Evolutionary conservation across 2,113 vertebrate species (phyloP).

Genomic region (Naja naja): DNA sequence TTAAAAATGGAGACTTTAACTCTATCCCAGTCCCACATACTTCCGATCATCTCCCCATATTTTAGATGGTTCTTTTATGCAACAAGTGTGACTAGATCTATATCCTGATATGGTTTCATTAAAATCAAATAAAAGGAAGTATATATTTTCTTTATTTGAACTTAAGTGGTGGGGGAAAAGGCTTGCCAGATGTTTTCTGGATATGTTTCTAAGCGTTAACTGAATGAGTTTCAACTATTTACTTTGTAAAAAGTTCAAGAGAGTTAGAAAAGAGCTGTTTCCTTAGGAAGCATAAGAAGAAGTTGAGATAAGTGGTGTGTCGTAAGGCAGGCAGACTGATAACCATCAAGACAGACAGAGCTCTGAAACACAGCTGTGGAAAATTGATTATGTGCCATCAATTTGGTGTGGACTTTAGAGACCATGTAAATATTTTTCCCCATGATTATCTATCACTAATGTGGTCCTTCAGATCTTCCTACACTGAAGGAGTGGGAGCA

Average conservation of each 20-base stretch:
- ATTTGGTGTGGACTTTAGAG: neutral
- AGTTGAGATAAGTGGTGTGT: neutral
- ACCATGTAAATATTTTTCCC: neutral
- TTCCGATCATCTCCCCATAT: neutral
- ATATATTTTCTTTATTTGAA: neutral
- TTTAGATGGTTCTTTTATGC: neutral
- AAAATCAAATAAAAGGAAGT: neutral
- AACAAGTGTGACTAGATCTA: neutral
- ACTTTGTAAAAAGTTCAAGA: neutral
- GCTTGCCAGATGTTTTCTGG: neutral
- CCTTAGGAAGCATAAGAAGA: neutral
- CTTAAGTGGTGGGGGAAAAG: neutral
- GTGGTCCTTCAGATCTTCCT: neutral
- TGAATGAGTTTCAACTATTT: neutral
- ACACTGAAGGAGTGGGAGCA: neutral
- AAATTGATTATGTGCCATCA: neutral
- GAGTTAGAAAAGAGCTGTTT: neutral
- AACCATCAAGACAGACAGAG: neutral
- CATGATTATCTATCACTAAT: neutral
- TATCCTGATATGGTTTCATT: neutral
- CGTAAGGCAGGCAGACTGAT: neutral
- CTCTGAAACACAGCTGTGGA: neutral
- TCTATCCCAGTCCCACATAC: neutral
- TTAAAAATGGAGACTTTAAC: neutral
- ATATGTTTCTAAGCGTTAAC: neutral